Evolutionary conservation across 2,113 vertebrate genomes (phyloP).

Genomic region (Deroptyus accipitrinus): DNA sequence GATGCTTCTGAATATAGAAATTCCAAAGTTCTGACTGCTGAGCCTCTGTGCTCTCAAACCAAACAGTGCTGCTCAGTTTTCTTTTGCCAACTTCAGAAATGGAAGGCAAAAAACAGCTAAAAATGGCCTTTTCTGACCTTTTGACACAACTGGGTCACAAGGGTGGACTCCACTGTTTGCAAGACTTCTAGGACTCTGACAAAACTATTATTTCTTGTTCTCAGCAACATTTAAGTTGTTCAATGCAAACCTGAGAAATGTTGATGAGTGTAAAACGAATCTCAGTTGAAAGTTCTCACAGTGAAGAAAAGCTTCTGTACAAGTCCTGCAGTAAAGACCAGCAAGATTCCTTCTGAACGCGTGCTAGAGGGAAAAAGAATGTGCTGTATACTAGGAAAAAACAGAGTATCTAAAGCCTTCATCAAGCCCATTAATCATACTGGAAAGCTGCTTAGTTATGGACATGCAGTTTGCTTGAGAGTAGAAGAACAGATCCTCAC

Average conservation of each 20-base stretch:
- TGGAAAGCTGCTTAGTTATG: background rate
- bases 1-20: background rate
- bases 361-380: background rate
- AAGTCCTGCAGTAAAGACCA: background rate
- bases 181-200: background rate
- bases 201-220: slow-evolving; percentile 2
- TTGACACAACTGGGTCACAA: background rate
- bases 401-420: background rate
- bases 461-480: background rate
- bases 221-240: slow-evolving; percentile 17
- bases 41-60: background rate
- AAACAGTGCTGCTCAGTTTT: background rate
- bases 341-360: background rate
- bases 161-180: background rate
- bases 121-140: slow-evolving; percentile 8
- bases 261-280: background rate
- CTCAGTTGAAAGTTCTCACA: background rate
- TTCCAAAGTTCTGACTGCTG: background rate
- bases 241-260: background rate
- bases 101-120: background rate
- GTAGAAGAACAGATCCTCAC: background rate
- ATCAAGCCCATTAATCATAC: background rate
- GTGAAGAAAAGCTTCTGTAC: background rate
- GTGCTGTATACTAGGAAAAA: background rate
- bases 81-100: background rate